phyloP scores from a whole-genome alignment of 2,113 vertebrate genomes.

The Vidua chalybeata region DNA sequence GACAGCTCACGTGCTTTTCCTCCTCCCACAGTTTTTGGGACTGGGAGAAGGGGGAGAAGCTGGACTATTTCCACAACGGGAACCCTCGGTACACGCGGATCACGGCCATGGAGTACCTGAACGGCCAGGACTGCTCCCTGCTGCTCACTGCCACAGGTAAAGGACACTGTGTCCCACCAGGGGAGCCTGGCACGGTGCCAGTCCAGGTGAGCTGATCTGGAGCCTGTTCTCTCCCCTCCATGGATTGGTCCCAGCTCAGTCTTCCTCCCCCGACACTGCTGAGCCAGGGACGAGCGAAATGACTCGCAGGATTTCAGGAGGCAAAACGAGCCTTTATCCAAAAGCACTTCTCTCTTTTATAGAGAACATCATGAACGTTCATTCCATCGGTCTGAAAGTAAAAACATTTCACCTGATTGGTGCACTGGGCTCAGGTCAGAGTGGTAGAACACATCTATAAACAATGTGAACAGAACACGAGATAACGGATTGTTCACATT shows the following conservation, averaged over 20 bases:
- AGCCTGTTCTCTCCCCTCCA: neutral
- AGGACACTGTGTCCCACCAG: rapidly evolving
- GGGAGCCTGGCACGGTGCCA: rapidly evolving
- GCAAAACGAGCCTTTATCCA: too few species aligned
- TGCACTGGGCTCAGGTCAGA: too few species aligned
- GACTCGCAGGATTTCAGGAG: too few species aligned
- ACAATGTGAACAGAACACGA: too few species aligned
- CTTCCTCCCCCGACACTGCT: too few species aligned
- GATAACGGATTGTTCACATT: too few species aligned
- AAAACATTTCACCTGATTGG: too few species aligned
- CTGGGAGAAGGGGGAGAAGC: constrained; percentile 95
- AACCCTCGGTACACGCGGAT: constrained; percentile 96
- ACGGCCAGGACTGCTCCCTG: constrained; percentile 88
- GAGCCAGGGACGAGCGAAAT: too few species aligned
- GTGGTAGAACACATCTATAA: too few species aligned
- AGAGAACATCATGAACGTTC: too few species aligned
- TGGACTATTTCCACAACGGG: constrained; percentile 98
- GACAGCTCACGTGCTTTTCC: neutral
- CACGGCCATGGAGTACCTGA: constrained; percentile 97
- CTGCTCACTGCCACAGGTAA: constrained; percentile 78
- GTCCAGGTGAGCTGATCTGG: rapidly evolving
- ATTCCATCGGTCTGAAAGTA: too few species aligned
- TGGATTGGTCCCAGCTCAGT: neutral
- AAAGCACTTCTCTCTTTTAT: too few species aligned
- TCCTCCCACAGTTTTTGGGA: constrained; percentile 88